These are phyloP conservation scores for Girardinus metallicus DNA, from an alignment of 2,797 vertebrate genomes.

Conservation along the genomic window DNA sequence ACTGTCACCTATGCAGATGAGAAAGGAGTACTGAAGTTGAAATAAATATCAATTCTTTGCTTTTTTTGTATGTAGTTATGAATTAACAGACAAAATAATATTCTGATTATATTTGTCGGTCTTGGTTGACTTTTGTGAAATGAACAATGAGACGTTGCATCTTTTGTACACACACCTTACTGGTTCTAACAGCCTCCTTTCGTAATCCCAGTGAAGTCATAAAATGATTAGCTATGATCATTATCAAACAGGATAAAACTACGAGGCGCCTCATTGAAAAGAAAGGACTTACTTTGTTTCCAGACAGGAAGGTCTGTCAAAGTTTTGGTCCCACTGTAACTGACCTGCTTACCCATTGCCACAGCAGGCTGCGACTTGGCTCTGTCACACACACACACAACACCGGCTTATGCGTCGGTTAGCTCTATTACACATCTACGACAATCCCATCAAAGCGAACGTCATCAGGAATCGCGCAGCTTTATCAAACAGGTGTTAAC, in stretches of 20 bases:
- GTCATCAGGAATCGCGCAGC: slow-evolving; percentile 24
- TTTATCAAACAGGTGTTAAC: slow-evolving; percentile 10
- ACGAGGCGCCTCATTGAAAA: slow-evolving; percentile 20
- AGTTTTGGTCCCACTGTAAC: slow-evolving; percentile 53
- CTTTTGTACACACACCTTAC: slow-evolving; percentile 52
- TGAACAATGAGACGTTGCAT: slow-evolving; percentile 14
- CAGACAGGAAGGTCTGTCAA: slow-evolving; percentile 41
- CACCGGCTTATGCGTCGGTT: slow-evolving; percentile 42
- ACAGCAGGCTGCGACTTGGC: slow-evolving; percentile 38
- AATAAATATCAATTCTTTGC: background rate
- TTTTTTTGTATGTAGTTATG: background rate
- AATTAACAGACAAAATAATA: background rate
- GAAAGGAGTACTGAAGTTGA: background rate
- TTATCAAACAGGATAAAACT: too few species aligned
- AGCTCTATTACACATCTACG: slow-evolving; percentile 27
- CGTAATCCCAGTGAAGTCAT: slow-evolving; percentile 27
- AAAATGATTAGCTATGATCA: slow-evolving; percentile 40
- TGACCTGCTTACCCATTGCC: slow-evolving; percentile 73
- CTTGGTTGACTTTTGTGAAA: background rate
- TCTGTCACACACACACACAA: slow-evolving; percentile 13
- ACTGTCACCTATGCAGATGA: background rate
- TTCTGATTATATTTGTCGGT: background rate
- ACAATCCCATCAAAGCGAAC: slow-evolving; percentile 29
- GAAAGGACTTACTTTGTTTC: slow-evolving; percentile 29
- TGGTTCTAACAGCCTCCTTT: slow-evolving; percentile 46